phyloP scores from a whole-genome alignment of 2,888 invertebrate genomes.

The Drosophila atripex region DNA sequence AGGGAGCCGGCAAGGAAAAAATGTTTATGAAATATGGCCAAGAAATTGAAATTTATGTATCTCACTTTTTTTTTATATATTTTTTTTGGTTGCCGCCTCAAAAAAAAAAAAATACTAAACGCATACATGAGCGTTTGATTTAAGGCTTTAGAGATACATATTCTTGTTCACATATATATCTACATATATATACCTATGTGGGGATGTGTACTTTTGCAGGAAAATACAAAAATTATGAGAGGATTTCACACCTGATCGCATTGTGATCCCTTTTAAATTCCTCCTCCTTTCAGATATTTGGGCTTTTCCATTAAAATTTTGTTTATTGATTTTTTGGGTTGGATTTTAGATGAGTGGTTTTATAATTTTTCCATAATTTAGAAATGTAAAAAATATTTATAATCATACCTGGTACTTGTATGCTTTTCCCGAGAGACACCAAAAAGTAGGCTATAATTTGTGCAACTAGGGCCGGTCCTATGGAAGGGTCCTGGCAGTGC shows the following conservation, averaged over 20 bases:
- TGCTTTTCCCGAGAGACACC: too few relatives aligned
- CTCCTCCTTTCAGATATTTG: neutral
- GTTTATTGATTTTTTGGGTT: neutral
- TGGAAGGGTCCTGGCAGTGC: neutral
- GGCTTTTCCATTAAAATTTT: neutral
- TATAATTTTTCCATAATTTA: too few relatives aligned
- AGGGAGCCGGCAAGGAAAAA: constrained; percentile 9
- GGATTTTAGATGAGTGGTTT: too few relatives aligned
- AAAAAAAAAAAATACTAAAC: neutral
- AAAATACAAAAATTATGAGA: constrained; percentile 9
- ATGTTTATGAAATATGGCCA: constrained; percentile 46
- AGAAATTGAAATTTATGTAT: constrained; percentile 59
- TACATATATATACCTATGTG: neutral
- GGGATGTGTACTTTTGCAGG: neutral
- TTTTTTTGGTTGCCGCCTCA: constrained; percentile 5
- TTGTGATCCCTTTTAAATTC: constrained; percentile 24
- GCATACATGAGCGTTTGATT: neutral
- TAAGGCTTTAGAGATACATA: neutral
- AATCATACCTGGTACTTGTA: neutral
- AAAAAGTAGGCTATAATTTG: too few relatives aligned
- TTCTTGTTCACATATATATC: neutral
- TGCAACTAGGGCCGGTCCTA: too few relatives aligned
- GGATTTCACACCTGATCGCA: constrained; percentile 35
- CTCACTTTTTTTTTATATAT: constrained; percentile 12
- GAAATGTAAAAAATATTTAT: too few relatives aligned